Percentiles rank a stretch among this genome's conserved stretches.
Conservation (phyloP, 2,888 invertebrate genomes). For the Shargacucullia verbasci region DNA sequence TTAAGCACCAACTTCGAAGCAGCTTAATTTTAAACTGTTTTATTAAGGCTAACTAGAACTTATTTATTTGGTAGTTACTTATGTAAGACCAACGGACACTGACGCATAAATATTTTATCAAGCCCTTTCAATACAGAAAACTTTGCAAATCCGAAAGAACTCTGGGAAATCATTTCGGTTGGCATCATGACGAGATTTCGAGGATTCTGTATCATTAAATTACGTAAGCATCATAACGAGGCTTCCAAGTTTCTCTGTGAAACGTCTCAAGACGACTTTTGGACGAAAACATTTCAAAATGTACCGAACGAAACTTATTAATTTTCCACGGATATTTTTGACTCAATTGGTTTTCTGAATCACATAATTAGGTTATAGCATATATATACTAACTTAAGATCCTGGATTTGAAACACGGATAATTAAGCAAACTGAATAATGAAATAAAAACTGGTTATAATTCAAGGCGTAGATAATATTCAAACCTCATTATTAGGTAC, state of each 20-base stretch:
- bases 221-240: slow-evolving; percentile 34
- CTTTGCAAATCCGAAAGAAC: slow-evolving; percentile 21
- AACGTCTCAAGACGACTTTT: slow-evolving; percentile 26
- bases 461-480: no score
- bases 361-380: slow-evolving; percentile 13
- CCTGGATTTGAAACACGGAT: no score
- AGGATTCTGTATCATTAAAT: slow-evolving; percentile 39
- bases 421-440: no score
- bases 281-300: slow-evolving; percentile 25
- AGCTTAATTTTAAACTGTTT: no score
- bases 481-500: no score
- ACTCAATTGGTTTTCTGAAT: slow-evolving; percentile 19
- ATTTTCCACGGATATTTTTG: slow-evolving; percentile 24
- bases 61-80: slow-evolving; percentile 28
- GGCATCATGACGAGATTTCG: slow-evolving; percentile 19
- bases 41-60: neutral
- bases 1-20: no score
- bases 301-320: slow-evolving; percentile 10
- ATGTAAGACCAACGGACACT: slow-evolving; percentile 8
- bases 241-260: slow-evolving; percentile 19
- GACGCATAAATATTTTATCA: slow-evolving; percentile 31
- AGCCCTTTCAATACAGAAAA: slow-evolving; percentile 18
- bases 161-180: slow-evolving; percentile 35
- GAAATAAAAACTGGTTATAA: no score
- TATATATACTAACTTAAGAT: no score